Conservation (phyloP, 2,113 vertebrate species). For the Phodopus roborovskii region DNA sequence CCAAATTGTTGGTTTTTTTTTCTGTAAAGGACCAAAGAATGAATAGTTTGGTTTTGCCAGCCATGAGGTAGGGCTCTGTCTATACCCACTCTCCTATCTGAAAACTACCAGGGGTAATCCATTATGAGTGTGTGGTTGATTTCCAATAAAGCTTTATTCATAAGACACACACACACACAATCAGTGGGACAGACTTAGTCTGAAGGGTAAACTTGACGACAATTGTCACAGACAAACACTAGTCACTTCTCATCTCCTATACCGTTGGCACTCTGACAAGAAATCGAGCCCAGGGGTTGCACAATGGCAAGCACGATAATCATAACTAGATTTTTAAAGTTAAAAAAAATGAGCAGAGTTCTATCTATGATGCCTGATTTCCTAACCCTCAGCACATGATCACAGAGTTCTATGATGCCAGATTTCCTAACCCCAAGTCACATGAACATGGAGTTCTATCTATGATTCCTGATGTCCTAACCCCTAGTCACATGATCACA, state of each 20-base stretch:
- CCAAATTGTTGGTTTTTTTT: background rate
- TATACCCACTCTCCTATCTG: background rate
- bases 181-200: background rate
- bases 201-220: background rate
- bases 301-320: background rate
- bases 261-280: background rate
- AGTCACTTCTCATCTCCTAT: background rate
- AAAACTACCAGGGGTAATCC: background rate
- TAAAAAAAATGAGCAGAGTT: background rate
- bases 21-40: background rate
- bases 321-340: constrained; percentile 24
- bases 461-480: no score
- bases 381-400: background rate
- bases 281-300: background rate
- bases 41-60: background rate
- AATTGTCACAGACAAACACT: background rate
- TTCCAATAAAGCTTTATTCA: constrained; percentile 48
- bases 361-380: background rate
- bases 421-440: no score
- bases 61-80: background rate
- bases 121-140: background rate
- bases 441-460: no score
- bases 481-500: no score
- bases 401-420: no score
- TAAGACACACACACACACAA: no score